phyloP scores from a whole-genome alignment of 2,888 invertebrate genomes.

The Subacronicta megacephala region DNA sequence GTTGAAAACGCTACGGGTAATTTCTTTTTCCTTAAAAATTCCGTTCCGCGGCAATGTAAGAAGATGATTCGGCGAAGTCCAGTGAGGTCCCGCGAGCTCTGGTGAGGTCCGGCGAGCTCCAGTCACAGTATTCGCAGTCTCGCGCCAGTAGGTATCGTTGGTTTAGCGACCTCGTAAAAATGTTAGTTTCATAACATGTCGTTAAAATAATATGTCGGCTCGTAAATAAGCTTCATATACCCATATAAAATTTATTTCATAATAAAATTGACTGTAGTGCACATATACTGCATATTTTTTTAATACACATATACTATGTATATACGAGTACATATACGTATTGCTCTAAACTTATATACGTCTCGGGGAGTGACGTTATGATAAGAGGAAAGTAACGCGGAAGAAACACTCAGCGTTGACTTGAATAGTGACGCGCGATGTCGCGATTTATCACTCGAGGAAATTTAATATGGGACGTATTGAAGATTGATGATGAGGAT shows the following conservation, averaged over 20 bases:
- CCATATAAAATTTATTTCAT: conserved; percentile 32
- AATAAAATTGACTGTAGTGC: conserved; percentile 26
- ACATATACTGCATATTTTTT: conserved; percentile 1
- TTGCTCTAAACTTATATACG: too few relatives aligned
- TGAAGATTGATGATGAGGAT: conserved; percentile 37
- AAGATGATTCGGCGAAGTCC: too few relatives aligned
- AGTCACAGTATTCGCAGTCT: background rate
- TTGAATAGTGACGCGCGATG: conserved; percentile 2
- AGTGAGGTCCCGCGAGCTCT: background rate
- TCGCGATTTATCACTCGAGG: conserved; percentile 29
- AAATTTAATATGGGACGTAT: conserved; percentile 36
- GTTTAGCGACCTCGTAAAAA: conserved; percentile 47
- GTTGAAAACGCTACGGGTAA: too few relatives aligned
- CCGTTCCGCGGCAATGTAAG: too few relatives aligned
- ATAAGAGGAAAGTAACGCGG: too few relatives aligned
- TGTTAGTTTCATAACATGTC: conserved; percentile 38
- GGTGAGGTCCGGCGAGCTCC: background rate
- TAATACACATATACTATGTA: too few relatives aligned
- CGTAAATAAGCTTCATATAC: conserved; percentile 45
- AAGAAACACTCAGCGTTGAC: background rate
- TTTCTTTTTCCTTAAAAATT: too few relatives aligned
- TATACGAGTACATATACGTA: too few relatives aligned
- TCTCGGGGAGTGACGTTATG: too few relatives aligned
- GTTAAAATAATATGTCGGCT: conserved; percentile 50
- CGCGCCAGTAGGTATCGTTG: conserved; percentile 4